These are phyloP conservation scores for Microchrysa polita DNA, from an alignment of 2,888 invertebrate genomes.

Conservation along the genomic window DNA sequence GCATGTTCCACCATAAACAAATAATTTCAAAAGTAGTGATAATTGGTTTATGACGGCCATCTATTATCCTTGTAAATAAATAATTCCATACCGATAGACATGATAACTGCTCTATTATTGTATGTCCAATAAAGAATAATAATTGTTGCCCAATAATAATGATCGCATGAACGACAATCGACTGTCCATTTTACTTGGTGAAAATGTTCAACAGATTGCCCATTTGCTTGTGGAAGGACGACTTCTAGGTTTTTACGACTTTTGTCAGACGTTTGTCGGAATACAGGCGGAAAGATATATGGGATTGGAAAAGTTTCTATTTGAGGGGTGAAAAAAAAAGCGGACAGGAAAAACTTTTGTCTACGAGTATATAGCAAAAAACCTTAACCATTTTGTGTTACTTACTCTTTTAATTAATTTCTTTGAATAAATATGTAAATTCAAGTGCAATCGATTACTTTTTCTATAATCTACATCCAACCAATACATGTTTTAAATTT, in stretches of 20 bases:
- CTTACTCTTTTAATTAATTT: no score
- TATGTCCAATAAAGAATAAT: conserved; percentile 12
- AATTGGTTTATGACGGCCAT: conserved; percentile 23
- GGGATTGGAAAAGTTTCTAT: neutral
- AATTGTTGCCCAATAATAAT: neutral
- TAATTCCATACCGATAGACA: conserved; percentile 19
- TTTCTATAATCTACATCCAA: no score
- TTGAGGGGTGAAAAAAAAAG: neutral
- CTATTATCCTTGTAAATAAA: neutral
- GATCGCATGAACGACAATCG: conserved; percentile 3
- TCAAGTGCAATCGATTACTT: no score
- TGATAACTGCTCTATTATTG: conserved; percentile 1
- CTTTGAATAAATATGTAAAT: no score
- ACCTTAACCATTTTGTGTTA: no score
- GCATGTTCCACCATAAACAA: neutral
- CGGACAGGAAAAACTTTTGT: no score
- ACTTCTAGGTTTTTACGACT: no score
- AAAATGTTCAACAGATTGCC: conserved; percentile 42
- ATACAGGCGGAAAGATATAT: neutral
- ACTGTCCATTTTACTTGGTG: conserved; percentile 28
- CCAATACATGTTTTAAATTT: no score
- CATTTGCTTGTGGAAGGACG: conserved; percentile 27
- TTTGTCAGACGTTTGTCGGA: conserved; percentile 18
- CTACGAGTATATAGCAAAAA: no score
- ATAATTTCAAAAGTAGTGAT: conserved; percentile 3